Conservation (phyloP, 2,888 invertebrate species). For the Oscheius onirici region DNA sequence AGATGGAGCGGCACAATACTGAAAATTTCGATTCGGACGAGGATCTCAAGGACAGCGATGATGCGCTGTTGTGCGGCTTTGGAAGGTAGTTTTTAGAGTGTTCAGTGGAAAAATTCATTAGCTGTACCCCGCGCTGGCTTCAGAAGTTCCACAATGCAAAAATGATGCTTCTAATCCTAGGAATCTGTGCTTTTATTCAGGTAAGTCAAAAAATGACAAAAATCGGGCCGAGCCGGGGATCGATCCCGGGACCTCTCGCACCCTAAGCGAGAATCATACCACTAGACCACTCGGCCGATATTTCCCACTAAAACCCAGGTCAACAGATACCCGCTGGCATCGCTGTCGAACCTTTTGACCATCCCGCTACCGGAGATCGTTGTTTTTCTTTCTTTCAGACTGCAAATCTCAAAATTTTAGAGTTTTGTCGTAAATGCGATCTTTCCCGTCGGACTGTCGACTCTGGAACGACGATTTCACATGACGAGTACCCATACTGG, state of each 20-base stretch:
- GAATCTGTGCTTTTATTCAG: slow-evolving; percentile 72
- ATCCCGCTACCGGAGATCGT: too few species aligned
- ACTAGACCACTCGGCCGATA: background rate
- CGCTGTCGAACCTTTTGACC: too few species aligned
- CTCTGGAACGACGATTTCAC: slow-evolving; percentile 67
- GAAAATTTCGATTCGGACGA: slow-evolving; percentile 53
- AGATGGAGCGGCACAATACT: slow-evolving; percentile 57
- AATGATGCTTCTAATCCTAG: slow-evolving; percentile 64
- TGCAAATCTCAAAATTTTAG: slow-evolving; percentile 48
- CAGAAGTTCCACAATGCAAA: slow-evolving; percentile 68
- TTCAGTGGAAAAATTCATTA: slow-evolving; percentile 25
- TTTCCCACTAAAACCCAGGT: background rate
- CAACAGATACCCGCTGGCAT: background rate
- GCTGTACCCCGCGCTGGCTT: slow-evolving; percentile 68
- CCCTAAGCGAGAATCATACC: slow-evolving; percentile 21
- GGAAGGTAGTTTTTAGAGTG: slow-evolving; percentile 52
- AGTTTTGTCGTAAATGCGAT: slow-evolving; percentile 69
- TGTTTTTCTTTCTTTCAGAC: too few species aligned
- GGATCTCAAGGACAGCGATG: slow-evolving; percentile 48
- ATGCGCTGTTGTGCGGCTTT: slow-evolving; percentile 60
- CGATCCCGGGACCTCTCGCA: slow-evolving; percentile 19
- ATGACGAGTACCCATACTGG: slow-evolving; percentile 73
- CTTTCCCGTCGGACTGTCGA: slow-evolving; percentile 69
- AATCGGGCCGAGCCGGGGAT: slow-evolving; percentile 11
- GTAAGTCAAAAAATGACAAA: slow-evolving; percentile 38